phyloP scores from a whole-genome alignment of 2,113 vertebrate species.

The Oceanodroma tethys region DNA sequence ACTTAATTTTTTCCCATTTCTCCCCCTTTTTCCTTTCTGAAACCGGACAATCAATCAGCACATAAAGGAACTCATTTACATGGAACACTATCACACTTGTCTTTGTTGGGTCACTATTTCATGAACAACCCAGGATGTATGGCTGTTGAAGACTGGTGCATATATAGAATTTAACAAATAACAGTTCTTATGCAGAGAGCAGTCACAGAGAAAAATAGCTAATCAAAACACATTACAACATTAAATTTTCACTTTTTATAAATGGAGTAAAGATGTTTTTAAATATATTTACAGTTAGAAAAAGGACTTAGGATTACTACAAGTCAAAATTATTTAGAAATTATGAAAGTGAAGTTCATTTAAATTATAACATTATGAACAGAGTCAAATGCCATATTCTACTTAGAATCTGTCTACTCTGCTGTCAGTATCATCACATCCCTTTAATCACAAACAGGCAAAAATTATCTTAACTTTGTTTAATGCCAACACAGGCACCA shows the following conservation, averaged over 20 bases:
- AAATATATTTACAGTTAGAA: slow-evolving; percentile 63
- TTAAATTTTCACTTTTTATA: slow-evolving; percentile 55
- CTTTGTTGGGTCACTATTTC: background rate
- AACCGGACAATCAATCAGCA: slow-evolving; percentile 3
- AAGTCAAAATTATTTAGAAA: slow-evolving; percentile 28
- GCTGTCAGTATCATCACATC: slow-evolving; percentile 4
- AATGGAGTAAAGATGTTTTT: slow-evolving; percentile 55
- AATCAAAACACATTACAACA: slow-evolving; percentile 63
- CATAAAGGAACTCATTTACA: slow-evolving; percentile 52
- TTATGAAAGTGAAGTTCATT: slow-evolving; percentile 9
- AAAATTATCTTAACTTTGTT: background rate
- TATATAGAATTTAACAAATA: slow-evolving; percentile 36
- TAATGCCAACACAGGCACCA: slow-evolving; percentile 4
- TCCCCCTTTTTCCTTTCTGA: background rate
- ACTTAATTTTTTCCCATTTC: background rate
- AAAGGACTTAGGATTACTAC: slow-evolving; percentile 13
- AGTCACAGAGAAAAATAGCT: slow-evolving; percentile 56
- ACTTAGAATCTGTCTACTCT: background rate
- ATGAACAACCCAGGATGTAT: background rate
- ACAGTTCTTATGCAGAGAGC: slow-evolving; percentile 34
- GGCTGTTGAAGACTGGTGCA: slow-evolving; percentile 34
- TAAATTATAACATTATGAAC: slow-evolving; percentile 28
- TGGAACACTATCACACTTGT: slow-evolving; percentile 17
- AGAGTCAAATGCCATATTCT: background rate
- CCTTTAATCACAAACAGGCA: background rate